A percentile compares a stretch with the other conserved stretches of the same genome.
Evolutionary conservation across 2,888 invertebrate genomes (phyloP).

Genomic region (Gortyna flavago): DNA sequence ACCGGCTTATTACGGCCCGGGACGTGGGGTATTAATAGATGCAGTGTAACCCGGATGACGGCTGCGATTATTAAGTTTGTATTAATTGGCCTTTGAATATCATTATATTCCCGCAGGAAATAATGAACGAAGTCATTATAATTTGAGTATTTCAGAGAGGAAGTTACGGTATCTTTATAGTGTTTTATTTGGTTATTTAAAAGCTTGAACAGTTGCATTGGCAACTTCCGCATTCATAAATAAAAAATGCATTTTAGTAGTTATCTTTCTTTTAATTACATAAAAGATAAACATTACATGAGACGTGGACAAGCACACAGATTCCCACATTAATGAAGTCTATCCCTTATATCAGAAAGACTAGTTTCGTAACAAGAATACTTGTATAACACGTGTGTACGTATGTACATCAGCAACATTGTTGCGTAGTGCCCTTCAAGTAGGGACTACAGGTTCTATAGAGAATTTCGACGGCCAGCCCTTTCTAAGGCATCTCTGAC

Average conservation of each 20-base stretch:
- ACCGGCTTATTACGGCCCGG: slow-evolving; percentile 57
- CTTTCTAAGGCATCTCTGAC: not conserved
- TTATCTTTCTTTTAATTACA: slow-evolving; percentile 3
- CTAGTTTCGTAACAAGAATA: slow-evolving; percentile 14
- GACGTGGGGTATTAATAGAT: slow-evolving; percentile 64
- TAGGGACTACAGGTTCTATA: not conserved
- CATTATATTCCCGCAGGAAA: slow-evolving; percentile 46
- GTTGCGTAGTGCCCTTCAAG: not conserved
- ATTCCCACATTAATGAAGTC: slow-evolving; percentile 9
- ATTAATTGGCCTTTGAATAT: slow-evolving; percentile 45
- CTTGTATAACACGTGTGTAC: not conserved
- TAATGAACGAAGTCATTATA: slow-evolving; percentile 35
- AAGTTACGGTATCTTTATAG: slow-evolving; percentile 27
- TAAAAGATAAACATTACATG: slow-evolving; percentile 2
- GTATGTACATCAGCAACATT: not conserved
- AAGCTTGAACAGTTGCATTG: not conserved
- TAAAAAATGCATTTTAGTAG: not conserved
- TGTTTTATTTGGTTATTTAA: not conserved
- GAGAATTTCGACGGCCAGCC: not conserved
- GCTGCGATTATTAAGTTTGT: slow-evolving; percentile 54
- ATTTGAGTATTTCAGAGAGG: slow-evolving; percentile 20
- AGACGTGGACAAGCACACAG: not conserved
- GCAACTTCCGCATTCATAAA: slow-evolving; percentile 20
- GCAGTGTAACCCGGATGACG: slow-evolving; percentile 57
- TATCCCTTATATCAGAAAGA: slow-evolving; percentile 4